Conservation (phyloP, 2,797 vertebrate genomes). For the Leptatherina wallacei region DNA sequence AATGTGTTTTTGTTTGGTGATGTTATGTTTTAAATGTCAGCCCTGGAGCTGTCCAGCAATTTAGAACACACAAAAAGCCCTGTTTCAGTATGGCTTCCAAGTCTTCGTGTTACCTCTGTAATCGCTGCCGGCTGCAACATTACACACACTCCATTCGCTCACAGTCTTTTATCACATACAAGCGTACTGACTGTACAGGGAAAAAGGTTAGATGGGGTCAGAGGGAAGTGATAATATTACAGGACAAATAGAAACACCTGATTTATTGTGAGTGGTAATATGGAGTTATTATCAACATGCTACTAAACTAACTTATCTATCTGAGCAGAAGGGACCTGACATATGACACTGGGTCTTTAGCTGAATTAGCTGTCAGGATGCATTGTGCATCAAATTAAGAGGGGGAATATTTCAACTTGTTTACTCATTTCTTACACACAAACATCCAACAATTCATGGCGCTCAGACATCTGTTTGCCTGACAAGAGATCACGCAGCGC, state of each 20-base stretch:
- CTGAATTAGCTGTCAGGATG: constrained; percentile 78
- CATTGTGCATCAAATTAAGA: constrained; percentile 86
- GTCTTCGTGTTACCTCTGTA: constrained; percentile 79
- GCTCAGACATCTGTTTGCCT: constrained; percentile 71
- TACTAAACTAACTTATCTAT: constrained; percentile 55
- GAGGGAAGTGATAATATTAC: constrained; percentile 58
- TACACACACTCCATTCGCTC: constrained; percentile 74
- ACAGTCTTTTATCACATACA: constrained; percentile 64
- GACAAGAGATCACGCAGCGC: constrained; percentile 71
- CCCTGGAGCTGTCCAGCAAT: constrained; percentile 82
- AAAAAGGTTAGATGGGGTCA: constrained; percentile 70
- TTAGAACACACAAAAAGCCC: constrained; percentile 74
- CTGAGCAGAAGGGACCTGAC: constrained; percentile 59
- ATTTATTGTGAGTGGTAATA: constrained; percentile 22
- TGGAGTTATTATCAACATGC: constrained; percentile 45
- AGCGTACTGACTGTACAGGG: constrained; percentile 61
- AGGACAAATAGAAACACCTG: constrained; percentile 45
- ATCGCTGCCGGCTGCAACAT: constrained; percentile 77
- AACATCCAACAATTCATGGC: constrained; percentile 70
- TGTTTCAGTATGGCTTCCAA: constrained; percentile 78
- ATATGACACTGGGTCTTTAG: constrained; percentile 58
- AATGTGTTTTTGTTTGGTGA: constrained; percentile 82
- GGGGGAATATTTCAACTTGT: constrained; percentile 72
- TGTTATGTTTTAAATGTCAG: constrained; percentile 85
- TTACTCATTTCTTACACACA: constrained; percentile 74